These are phyloP conservation scores for Eutrigla gurnardus DNA, from an alignment of 2,797 vertebrate species.

Conservation along the genomic window DNA sequence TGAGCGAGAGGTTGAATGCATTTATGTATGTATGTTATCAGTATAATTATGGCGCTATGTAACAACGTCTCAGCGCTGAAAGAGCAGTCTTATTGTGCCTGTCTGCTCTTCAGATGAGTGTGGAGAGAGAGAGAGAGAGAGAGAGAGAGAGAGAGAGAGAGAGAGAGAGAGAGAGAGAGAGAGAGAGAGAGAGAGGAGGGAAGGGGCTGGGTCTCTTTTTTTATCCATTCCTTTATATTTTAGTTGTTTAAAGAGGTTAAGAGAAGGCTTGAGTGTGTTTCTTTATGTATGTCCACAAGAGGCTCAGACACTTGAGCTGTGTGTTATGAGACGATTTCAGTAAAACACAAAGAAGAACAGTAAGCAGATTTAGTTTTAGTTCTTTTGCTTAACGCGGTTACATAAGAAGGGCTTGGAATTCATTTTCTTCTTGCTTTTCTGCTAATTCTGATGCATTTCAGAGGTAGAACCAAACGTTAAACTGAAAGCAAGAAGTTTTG, in stretches of 20 bases:
- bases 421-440: not conserved
- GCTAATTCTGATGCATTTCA: not conserved
- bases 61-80: constrained; percentile 79
- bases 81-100: constrained; percentile 82
- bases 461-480: not conserved
- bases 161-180: too few relatives aligned
- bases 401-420: constrained; percentile 14
- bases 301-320: constrained; percentile 25
- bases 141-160: too few relatives aligned
- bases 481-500: not conserved
- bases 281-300: constrained; percentile 29
- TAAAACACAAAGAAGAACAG: constrained; percentile 33
- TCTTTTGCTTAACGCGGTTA: constrained; percentile 18
- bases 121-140: constrained; percentile 39
- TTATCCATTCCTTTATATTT: constrained; percentile 66
- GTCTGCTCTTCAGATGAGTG: constrained; percentile 75
- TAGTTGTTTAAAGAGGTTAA: constrained; percentile 68
- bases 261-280: constrained; percentile 36
- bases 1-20: constrained; percentile 80
- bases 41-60: constrained; percentile 81
- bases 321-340: constrained; percentile 46
- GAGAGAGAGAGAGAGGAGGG: not conserved
- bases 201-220: constrained; percentile 54
- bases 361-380: constrained; percentile 40
- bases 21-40: constrained; percentile 85